Base-by-base conservation (phyloP, 2,113 vertebrate genomes). In the Oxygymnocypris stewartii region DNA sequence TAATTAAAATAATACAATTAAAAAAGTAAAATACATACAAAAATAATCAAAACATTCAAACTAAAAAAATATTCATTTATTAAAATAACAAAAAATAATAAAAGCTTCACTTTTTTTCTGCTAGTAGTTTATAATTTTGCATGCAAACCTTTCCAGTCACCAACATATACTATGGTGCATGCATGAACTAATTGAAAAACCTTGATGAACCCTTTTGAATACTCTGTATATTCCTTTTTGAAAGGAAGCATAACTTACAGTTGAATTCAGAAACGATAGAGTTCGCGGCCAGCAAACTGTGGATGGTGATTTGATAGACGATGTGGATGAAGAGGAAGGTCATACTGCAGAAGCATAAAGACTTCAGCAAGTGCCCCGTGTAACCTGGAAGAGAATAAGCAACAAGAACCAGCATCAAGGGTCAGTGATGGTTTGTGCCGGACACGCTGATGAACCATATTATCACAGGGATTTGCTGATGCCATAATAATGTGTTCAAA, bases 271-370 rank as follows among this genome's bases (percentile, higher is more conserved):
- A 91, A 51, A 90, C 20, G 76, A 99, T 96, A 79, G 89, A 93
- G 65, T 93, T 94, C 89, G 93, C 91, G 84, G 97, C 96, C 93
- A 97, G 95, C 44, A 99, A 96, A 92, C 97, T 98, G 92, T 96
- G 95, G 95, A 99, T 86, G 6, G 96, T 98, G 93, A 99, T 98
- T 94, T 99, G 98, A 93, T 98, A 99, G 94, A 99, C 95, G 94
- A 98, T 96, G 93, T 99, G 97, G 83, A 99, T 93, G 88, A 98
- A 92, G 93, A 99, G 95, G 94, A 99, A 99, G 90, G 96, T 97
- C 82, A 99, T 89, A 94, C 98, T 99, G 93, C 94, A 95, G 94
- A 98, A 96, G 94, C 97, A 99, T 88, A 99, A 94, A 76, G 97
- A 98, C 94, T 96, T 97, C 91, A 99, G 90, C 93, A 99, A 93